These are phyloP conservation scores for Caradrina clavipalpis DNA, from an alignment of 2,888 invertebrate species.

Conservation along the genomic window DNA sequence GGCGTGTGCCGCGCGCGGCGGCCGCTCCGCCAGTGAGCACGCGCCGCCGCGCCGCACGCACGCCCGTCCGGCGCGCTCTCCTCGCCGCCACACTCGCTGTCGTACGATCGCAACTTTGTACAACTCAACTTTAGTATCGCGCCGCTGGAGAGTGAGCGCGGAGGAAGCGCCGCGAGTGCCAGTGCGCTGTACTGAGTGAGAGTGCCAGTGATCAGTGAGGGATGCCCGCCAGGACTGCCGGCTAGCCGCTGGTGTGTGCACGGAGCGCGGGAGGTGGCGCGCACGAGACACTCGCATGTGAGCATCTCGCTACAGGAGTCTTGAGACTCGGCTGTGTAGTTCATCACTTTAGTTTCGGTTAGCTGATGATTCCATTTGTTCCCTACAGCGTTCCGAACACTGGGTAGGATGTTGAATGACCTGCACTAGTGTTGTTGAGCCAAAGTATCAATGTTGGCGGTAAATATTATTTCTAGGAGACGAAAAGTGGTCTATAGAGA, in stretches of 20 bases:
- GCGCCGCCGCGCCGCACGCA: conserved; percentile 30
- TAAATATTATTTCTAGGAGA: conserved; percentile 4
- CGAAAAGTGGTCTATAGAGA: too few relatives aligned
- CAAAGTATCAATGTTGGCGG: neutral
- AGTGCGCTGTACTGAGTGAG: neutral
- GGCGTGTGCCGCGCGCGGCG: conserved; percentile 13
- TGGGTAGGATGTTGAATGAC: neutral
- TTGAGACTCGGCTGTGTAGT: neutral
- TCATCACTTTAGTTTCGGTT: neutral
- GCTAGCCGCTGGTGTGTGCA: conserved; percentile 6
- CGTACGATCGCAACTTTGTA: conserved; percentile 32
- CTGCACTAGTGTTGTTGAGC: too few relatives aligned
- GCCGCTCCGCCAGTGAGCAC: conserved; percentile 20
- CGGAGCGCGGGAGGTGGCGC: neutral
- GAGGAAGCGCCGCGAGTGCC: conserved; percentile 3
- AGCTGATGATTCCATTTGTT: neutral
- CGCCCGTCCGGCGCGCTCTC: neutral
- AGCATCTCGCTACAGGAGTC: conserved; percentile 6
- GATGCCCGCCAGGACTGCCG: neutral
- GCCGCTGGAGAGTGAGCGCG: neutral
- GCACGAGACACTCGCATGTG: conserved; percentile 28
- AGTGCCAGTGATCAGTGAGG: conserved; percentile 31
- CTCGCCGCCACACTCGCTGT: conserved; percentile 4
- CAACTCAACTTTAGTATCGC: conserved; percentile 26
- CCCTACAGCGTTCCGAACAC: neutral